Evolutionary conservation across 2,888 invertebrate genomes (phyloP).

Genomic region (Ceramica pisi): DNA sequence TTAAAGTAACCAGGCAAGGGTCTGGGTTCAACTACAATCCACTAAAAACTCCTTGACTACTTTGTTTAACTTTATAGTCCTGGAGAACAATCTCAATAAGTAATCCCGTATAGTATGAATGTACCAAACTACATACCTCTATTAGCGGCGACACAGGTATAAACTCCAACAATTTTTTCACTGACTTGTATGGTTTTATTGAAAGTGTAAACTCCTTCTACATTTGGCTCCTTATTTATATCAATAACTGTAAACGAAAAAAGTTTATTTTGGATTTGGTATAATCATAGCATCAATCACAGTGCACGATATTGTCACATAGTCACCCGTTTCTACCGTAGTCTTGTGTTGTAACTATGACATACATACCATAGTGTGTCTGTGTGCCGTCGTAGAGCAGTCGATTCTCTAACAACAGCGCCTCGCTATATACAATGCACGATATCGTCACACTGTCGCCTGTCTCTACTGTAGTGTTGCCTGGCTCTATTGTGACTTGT

Average conservation of each 20-base stretch:
- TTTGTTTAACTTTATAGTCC: background rate
- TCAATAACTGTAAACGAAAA: conserved; percentile 71
- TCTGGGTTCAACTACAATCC: too few species aligned
- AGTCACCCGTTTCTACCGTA: conserved; percentile 66
- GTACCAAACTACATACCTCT: conserved; percentile 75
- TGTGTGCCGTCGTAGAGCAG: conserved; percentile 70
- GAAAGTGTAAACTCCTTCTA: conserved; percentile 76
- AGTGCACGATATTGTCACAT: conserved; percentile 32
- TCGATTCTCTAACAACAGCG: conserved; percentile 69
- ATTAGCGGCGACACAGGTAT: conserved; percentile 82
- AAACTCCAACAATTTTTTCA: conserved; percentile 76
- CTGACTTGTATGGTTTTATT: conserved; percentile 72
- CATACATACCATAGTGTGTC: conserved; percentile 69
- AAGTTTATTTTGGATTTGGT: too few species aligned
- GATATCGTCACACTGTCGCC: conserved; percentile 72
- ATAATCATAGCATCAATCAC: background rate
- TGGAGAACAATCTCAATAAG: background rate
- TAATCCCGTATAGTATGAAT: background rate
- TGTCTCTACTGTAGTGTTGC: conserved; percentile 67
- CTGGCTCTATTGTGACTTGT: conserved; percentile 73
- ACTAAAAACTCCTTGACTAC: too few species aligned
- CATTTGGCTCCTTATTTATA: conserved; percentile 70
- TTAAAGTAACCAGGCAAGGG: too few species aligned
- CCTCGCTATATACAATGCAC: conserved; percentile 79
- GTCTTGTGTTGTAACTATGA: conserved; percentile 66